Percentiles rank a stretch among this genome's conserved stretches.
Conservation (phyloP, 2,888 invertebrate genomes). For the Siphlonurus alternatus region DNA sequence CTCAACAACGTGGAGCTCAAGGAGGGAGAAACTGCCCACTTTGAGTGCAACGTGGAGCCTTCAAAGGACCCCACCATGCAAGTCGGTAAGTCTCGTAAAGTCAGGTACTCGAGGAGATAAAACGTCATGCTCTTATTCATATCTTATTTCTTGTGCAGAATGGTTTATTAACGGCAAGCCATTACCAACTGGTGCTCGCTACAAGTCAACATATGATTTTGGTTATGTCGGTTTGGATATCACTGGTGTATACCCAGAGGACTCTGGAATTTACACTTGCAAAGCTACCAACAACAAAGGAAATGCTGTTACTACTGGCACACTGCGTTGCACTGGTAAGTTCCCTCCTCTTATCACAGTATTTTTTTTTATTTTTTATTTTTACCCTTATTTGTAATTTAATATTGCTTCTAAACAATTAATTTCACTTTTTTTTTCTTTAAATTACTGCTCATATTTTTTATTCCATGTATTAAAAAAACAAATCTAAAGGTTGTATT, state of each 20-base stretch:
- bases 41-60: slow-evolving; percentile 84
- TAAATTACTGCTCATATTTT: too few relatives aligned
- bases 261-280: slow-evolving; percentile 82
- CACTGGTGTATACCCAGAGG: slow-evolving; percentile 72
- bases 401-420: not conserved
- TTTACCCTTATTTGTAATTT: not conserved
- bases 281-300: slow-evolving; percentile 80
- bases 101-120: not conserved
- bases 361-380: not conserved
- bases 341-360: slow-evolving; percentile 25
- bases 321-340: slow-evolving; percentile 66
- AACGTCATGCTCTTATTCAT: not conserved
- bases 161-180: slow-evolving; percentile 93
- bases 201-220: slow-evolving; percentile 87
- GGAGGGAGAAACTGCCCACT: slow-evolving; percentile 77
- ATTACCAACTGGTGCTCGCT: slow-evolving; percentile 73
- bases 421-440: slow-evolving; percentile 4
- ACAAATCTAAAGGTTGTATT: too few relatives aligned
- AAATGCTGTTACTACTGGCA: slow-evolving; percentile 77
- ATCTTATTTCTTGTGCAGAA: slow-evolving; percentile 32
- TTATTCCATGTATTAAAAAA: too few relatives aligned
- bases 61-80: slow-evolving; percentile 79
- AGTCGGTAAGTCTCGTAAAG: slow-evolving; percentile 29
- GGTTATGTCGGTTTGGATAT: slow-evolving; percentile 88
- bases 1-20: slow-evolving; percentile 77